Evolutionary conservation across 2,113 vertebrate genomes (phyloP), one percentile per base, ranked within the genome.

Genomic region (Pygoscelis antarcticus): DNA sequence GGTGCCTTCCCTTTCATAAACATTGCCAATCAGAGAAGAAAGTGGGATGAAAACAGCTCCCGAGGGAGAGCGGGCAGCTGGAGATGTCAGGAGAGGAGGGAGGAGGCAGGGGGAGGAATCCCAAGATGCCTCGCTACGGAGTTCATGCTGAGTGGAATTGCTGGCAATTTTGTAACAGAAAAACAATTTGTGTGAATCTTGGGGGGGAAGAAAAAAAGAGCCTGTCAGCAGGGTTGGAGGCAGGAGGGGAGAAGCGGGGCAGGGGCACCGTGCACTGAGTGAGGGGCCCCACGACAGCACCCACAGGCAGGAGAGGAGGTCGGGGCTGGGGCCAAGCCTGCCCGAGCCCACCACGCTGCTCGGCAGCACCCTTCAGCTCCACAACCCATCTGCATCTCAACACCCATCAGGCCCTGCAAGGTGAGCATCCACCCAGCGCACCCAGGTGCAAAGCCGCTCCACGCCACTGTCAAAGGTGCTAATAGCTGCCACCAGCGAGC

Each of bases 381-480:
- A 13, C 49, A 30, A 2, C 29, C 42, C 69, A 1, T 3, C 68
- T 1, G 26, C 62, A 40, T 2, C 64, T 8, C 70, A 1, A 1
- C 0, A 10, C 12, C 69, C 66, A 3, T 2, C n/a, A 1, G 10
- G 30, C 10, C 16, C 52, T 11, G 27, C 72, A 3, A 27, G 49
- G 42, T 2, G 34, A 54, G 46, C 58, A 21, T 2, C 62, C 76
- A 6, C 19, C 32, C 47, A 14, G 65, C n/a, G 14, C 42, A 3
- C 1, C 36, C 1, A 3, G 38, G 15, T 3, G 32, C 60, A 7
- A 29, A 47, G n/a, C 65, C 7, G 64, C 78, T 11, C 70, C 69
- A 2, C 13, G 0, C 10, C 20, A 0, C 66, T 2, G 8, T 2
- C 16, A 2, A 9, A 13, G 26, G 34, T 4, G 34, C 44, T 17